Evolutionary conservation across 2,888 invertebrate genomes (phyloP), one percentile per base, ranked within the genome.

Genomic region (Liopterus haemorrhoidalis): DNA sequence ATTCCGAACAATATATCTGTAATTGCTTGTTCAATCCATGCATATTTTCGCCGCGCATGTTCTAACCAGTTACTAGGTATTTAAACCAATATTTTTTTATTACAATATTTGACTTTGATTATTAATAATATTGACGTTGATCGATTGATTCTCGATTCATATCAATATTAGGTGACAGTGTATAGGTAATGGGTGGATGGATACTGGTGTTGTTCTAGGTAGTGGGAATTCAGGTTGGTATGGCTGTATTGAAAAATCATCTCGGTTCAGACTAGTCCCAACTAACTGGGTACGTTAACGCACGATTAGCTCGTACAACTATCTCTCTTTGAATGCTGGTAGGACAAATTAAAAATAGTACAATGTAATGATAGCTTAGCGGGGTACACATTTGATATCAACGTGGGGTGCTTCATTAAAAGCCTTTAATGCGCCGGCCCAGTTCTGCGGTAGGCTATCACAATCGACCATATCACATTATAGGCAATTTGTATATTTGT

Each of bases 91-190:
- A 50, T 49, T 56, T 52, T 52, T 52, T 53, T 49, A 50, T 52
- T 51, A 49, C 53, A 53, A 50, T 55, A 54, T 57, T 59, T 57
- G 67, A 65, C 65, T 66, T 66, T 66, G 67, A 67, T 67, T 65
- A 62, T 66, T 65, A 67, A 65, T 65, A 64, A 59, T 61, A 63
- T 60, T 66, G 67, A 67, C 67, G 61, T 64, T 67, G 67, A 67
- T 67, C 65, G 67, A 67, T 67, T 60, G 61, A 55, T 54, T 22
- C 21, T n/a, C 49, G 50, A 39, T 50, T 39, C 54, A 56, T 57
- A 59, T 59, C 60, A 60, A 55, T 51, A 59, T 59, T 52, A 56
- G 53, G 58, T 60, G 58, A 55, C 61, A 59, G 58, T 56, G 54
- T 31, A 41, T 45, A 46, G 42, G 30, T 45, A 43, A 43, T 44